Base-by-base conservation (phyloP, 1,140 invertebrate species). In the Conopomorpha cramerella region DNA sequence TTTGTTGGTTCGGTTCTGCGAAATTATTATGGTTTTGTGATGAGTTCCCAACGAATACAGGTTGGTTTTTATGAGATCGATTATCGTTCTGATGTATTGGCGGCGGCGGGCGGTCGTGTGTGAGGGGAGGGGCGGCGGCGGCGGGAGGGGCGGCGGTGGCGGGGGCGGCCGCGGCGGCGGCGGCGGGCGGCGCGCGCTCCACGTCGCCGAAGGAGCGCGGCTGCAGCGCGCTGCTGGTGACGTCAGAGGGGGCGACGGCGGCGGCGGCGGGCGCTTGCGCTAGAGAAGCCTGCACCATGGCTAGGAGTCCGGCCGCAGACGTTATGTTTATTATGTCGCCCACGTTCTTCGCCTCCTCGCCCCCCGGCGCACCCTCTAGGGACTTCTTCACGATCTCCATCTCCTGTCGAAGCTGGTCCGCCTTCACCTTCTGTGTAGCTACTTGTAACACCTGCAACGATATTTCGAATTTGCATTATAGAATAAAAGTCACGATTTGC, bases 371-470 rank as follows among this genome's bases (percentile, higher is more conserved):
- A 17, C 30, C 17, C 11, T 19, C 4, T 16, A 74, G 30, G 8
- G 64, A 72, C 37, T 74, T 72, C 39, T 70, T 70, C 2, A 74
- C 70, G 18, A 72, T 67, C 41, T 74, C 70, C 65, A 74, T 70
- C 45, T 74, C 70, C 46, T 74, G 65, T 2, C 66, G 57, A 13
- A 72, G 70, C 38, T 68, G 59, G 39, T 72, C 48, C 40, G 72
- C 67, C 38, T 72, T 74, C 0, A 74, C 67, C 42, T 71, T 76
- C 36, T 67, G 51, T 2, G 59, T 67, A 4, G 56, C 71, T 0
- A 67, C 68, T 41, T 76, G 45, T 31, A 72, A 67, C 12, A 71
- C 53, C 70, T 74, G 43, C 6, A 17, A 32, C 13, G 11, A 32
- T 14, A 32, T 3, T n/a, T n/a, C n/a, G n/a, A n/a, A n/a, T n/a